Evolutionary conservation across 2,113 vertebrate species (phyloP).

Genomic region (Cnemophilus loriae): DNA sequence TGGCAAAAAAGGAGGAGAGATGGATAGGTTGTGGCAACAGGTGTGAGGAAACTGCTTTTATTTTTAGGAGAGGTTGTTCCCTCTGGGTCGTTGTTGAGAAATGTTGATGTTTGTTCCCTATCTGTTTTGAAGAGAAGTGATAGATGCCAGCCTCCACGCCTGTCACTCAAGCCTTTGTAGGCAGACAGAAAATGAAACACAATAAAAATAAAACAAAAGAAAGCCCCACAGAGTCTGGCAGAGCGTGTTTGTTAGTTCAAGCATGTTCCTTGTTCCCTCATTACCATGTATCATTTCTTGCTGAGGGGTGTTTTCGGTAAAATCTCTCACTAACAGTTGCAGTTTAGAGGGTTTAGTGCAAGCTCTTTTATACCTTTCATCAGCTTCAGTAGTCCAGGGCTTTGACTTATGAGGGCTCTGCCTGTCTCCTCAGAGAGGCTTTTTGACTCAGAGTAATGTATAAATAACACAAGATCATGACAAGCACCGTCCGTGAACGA

Average conservation of each 20-base stretch:
- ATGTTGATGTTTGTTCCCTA: conserved; percentile 7
- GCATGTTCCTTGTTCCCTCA: background rate
- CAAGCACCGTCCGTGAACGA: background rate
- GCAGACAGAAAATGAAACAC: background rate
- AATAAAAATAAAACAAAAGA: conserved; percentile 17
- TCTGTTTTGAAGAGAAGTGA: background rate
- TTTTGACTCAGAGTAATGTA: background rate
- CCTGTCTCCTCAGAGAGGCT: background rate
- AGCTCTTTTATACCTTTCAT: conserved; percentile 1
- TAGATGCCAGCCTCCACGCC: background rate
- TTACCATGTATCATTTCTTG: background rate
- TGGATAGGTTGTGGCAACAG: background rate
- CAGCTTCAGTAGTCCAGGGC: background rate
- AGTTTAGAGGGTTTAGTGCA: background rate
- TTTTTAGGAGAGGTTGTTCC: background rate
- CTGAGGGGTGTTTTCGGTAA: background rate
- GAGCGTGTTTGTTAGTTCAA: background rate
- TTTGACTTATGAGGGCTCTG: conserved; percentile 1
- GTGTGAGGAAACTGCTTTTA: background rate
- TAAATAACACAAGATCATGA: background rate
- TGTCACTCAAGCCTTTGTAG: conserved; percentile 5
- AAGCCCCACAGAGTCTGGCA: background rate
- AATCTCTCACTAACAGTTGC: background rate
- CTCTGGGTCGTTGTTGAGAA: background rate
- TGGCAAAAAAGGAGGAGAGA: background rate